These are phyloP conservation scores for Cryptosula pallasiana DNA, from an alignment of 2,888 invertebrate genomes.

Conservation along the genomic window DNA sequence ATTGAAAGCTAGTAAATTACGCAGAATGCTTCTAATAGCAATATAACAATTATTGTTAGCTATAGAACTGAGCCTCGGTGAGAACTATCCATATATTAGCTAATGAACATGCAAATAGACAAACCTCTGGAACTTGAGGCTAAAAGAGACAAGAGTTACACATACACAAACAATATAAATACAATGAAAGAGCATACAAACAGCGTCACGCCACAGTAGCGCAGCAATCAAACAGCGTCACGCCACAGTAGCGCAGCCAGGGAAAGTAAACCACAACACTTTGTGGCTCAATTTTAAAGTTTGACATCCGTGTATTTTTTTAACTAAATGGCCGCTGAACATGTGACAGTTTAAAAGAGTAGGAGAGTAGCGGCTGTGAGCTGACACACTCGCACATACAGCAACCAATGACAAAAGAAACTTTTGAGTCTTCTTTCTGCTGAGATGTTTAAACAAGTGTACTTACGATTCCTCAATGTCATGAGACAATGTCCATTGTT, in stretches of 20 bases:
- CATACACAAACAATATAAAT: no score
- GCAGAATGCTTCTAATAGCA: background rate
- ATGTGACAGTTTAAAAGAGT: no score
- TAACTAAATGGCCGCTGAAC: no score
- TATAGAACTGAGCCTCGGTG: background rate
- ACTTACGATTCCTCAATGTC: conserved; percentile 34
- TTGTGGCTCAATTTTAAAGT: no score
- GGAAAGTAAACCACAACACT: no score
- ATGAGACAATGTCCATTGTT: conserved; percentile 53
- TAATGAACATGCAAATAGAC: background rate
- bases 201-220: background rate
- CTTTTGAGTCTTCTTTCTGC: no score
- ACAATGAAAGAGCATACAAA: no score
- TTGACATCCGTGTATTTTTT: no score
- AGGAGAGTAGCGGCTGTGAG: no score
- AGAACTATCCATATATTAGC: background rate
- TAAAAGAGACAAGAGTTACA: conserved; percentile 1
- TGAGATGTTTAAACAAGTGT: no score
- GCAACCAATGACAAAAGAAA: no score
- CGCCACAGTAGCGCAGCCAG: background rate
- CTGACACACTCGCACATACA: no score
- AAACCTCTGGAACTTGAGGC: conserved; percentile 21
- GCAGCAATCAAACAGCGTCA: background rate
- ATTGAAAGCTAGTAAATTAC: background rate
- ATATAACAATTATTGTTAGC: background rate